phyloP scores from a whole-genome alignment of 2,797 vertebrate species.

The Oryzias dopingdopingensis region DNA sequence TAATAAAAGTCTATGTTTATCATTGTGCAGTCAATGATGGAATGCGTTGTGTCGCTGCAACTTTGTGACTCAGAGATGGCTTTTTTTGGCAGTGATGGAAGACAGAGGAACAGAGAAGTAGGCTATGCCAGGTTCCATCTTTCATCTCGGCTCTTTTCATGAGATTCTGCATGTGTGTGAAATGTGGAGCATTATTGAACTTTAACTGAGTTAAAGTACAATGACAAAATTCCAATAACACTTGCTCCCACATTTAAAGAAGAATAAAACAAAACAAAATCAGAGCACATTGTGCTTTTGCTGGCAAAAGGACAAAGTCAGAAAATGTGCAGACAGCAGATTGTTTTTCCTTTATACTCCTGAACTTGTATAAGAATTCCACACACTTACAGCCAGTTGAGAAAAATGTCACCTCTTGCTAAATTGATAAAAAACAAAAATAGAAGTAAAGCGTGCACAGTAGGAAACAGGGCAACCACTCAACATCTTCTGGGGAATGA shows the following conservation, averaged over 20 bases:
- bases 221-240: conserved; percentile 1
- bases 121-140: not conserved
- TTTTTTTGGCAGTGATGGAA: conserved; percentile 9
- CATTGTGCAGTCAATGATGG: not conserved
- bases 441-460: conserved; percentile 10
- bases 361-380: conserved; percentile 17
- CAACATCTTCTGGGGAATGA: conserved; percentile 21
- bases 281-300: conserved; percentile 3
- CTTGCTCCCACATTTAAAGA: not conserved
- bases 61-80: conserved; percentile 2
- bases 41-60: not conserved
- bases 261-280: not conserved
- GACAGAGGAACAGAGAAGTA: not conserved
- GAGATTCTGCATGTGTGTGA: not conserved
- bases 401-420: conserved; percentile 34
- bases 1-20: not conserved
- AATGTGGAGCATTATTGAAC: not conserved
- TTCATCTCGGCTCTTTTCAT: not conserved
- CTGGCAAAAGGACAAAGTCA: too few species aligned
- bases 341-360: conserved; percentile 7
- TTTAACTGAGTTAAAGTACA: conserved; percentile 6
- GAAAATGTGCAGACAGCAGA: not conserved
- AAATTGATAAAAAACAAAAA: conserved; percentile 41
- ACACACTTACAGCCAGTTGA: conserved; percentile 25
- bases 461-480: conserved; percentile 27